A percentile compares a stretch with the other conserved stretches of the same genome.
Conservation (phyloP, 92 coral and sea anemone species). For the Micromussa lordhowensis region DNA sequence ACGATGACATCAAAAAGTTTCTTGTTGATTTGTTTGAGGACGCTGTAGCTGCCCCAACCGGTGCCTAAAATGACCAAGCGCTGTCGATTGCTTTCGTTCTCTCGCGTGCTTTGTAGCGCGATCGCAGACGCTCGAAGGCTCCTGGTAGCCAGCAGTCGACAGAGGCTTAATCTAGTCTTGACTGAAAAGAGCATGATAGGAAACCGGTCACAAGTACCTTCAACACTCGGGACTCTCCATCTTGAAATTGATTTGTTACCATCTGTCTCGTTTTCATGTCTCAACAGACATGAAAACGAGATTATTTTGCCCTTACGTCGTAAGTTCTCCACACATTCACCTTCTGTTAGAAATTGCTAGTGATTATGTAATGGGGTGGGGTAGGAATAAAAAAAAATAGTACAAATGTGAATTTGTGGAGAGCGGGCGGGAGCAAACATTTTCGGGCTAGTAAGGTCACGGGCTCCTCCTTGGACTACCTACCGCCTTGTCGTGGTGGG, state of each 20-base stretch:
- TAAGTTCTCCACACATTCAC: no score
- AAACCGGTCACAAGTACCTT: neutral
- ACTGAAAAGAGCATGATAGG: neutral
- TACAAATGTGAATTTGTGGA: no score
- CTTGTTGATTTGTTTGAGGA: constrained; percentile 87
- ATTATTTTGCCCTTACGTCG: no score
- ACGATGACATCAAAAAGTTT: constrained; percentile 94
- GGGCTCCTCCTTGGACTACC: no score
- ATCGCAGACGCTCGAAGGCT: constrained; percentile 2
- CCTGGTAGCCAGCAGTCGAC: constrained; percentile 3
- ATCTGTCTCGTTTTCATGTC: no score
- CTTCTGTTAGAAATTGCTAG: no score
- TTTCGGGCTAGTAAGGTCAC: no score
- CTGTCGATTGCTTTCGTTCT: constrained; percentile 47
- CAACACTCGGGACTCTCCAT: neutral
- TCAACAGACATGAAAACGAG: no score
- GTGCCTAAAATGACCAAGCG: constrained; percentile 91
- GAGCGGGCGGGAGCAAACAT: no score
- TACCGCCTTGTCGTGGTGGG: no score
- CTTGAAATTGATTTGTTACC: neutral
- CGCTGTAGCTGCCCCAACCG: constrained; percentile 99
- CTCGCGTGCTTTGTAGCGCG: constrained; percentile 5
- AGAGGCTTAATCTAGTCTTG: neutral
- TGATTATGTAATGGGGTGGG: no score
- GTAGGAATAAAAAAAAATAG: neutral